These are phyloP conservation scores for Carterocephalus palaemon DNA, from an alignment of 2,888 invertebrate species.

Conservation along the genomic window DNA sequence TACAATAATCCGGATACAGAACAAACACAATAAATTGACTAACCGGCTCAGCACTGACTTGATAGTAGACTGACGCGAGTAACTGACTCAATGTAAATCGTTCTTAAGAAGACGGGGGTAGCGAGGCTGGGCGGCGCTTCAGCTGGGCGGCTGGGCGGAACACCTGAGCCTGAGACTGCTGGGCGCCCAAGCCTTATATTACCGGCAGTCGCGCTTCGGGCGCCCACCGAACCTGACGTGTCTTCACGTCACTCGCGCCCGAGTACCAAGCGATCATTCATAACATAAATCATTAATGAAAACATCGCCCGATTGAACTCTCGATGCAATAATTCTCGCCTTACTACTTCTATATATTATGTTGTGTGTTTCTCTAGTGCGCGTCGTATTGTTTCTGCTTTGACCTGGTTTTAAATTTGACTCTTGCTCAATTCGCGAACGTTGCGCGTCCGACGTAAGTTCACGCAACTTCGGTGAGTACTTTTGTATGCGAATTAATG, in stretches of 20 bases:
- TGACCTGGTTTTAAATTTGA: conserved; percentile 69
- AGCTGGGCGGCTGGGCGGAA: conserved; percentile 29
- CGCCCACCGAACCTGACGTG: conserved; percentile 44
- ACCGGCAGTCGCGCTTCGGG: conserved; percentile 56
- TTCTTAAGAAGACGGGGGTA: too few relatives aligned
- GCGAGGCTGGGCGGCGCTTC: conserved; percentile 16
- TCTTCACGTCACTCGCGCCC: conserved; percentile 33
- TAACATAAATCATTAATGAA: conserved; percentile 57
- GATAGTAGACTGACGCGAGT: too few relatives aligned
- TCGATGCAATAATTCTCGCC: conserved; percentile 42
- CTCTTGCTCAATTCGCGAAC: conserved; percentile 66
- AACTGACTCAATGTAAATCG: too few relatives aligned
- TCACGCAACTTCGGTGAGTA: conserved; percentile 31
- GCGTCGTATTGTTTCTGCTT: conserved; percentile 36
- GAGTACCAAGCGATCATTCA: conserved; percentile 42
- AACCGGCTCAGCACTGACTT: too few relatives aligned
- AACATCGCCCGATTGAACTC: conserved; percentile 38
- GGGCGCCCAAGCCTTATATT: conserved; percentile 45
- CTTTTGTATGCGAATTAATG: background rate
- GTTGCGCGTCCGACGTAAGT: conserved; percentile 36
- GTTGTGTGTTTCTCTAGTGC: conserved; percentile 34
- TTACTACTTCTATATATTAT: conserved; percentile 35
- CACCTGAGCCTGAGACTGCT: conserved; percentile 64
- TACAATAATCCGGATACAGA: too few relatives aligned
- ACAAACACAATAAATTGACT: too few relatives aligned